Evolutionary conservation across 2,113 vertebrate species (phyloP).

Genomic region (Pseudorhombus dupliciocellatus): DNA sequence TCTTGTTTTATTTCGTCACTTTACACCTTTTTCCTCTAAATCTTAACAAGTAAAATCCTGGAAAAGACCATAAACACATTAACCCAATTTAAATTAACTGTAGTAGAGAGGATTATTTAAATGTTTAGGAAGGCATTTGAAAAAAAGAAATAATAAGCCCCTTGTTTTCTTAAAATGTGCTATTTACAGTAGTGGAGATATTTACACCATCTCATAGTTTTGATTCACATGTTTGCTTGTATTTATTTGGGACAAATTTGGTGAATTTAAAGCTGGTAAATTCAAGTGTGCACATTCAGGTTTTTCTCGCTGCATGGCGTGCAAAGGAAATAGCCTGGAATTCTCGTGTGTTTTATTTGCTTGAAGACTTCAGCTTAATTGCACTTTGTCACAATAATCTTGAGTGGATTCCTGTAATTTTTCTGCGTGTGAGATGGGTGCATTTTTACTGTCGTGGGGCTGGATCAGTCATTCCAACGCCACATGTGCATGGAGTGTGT

Average conservation of each 20-base stretch:
- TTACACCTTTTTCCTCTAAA: background rate
- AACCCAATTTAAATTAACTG: background rate
- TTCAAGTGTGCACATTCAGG: background rate
- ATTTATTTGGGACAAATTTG: background rate
- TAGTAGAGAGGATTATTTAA: background rate
- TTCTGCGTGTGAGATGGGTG: background rate
- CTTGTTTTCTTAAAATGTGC: conserved; percentile 19
- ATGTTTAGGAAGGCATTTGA: conserved; percentile 6
- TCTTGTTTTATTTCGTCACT: conserved; percentile 14
- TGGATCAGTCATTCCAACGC: conserved; percentile 16
- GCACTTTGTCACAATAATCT: background rate
- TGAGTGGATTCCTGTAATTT: conserved; percentile 24
- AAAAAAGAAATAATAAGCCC: background rate
- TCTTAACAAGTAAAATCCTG: conserved; percentile 12
- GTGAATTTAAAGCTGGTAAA: conserved; percentile 10
- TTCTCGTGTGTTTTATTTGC: background rate
- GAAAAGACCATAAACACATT: conserved; percentile 1
- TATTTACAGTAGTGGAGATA: background rate
- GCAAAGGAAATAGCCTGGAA: background rate
- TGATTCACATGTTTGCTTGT: background rate
- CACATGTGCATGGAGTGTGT: conserved; percentile 4
- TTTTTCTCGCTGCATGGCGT: background rate
- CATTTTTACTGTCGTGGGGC: background rate
- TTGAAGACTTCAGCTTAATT: background rate
- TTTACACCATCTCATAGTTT: background rate